Evolutionary conservation across 2,113 vertebrate species (phyloP), one percentile per base, ranked within the genome.

Genomic region (Phyllopteryx taeniolatus): DNA sequence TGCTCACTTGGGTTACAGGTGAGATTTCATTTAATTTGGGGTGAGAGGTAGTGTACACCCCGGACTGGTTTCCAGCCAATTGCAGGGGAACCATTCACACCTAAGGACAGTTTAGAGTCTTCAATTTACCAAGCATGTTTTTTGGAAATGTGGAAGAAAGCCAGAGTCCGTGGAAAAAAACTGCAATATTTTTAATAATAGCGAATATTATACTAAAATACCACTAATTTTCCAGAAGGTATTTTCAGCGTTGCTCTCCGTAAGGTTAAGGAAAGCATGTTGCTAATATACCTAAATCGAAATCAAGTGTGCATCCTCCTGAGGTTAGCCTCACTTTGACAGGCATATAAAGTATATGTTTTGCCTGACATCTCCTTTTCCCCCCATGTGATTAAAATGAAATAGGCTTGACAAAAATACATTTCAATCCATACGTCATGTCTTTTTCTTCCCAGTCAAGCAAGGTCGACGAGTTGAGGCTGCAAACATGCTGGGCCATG

Each of bases 261-360:
- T 17, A 20, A 51, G 17, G 17, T 51, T 19, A 19, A 19, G 17
- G 17, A 51, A 19, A 22, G 53, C 51, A 54, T 54, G 51, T 54
- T 9, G 1, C 19, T 22, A 22, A 51, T 22, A n/a, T n/a, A 56
- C 53, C 53, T 4, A 56, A 56, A 56, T 56, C 20, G 27, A 59
- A 59, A 59, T 86, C 82, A 68, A n/a, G 63, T 70, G 60, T 56
- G 61, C 66, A 68, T 60, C 75, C 79, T 74, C 68, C 49, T 60
- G 64, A 72, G 20, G 39, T 85, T 75, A 66, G 70, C 79, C 69
- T 33, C 33, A 17, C n/a, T 81, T 85, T 88, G 87, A 90, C 88
- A 86, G 71, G 80, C 85, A 86, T 86, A 79, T 88, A 88, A 89
- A 92, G 88, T 89, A 91, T 89, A 84, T 86, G 83, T 91, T 91